Base-by-base conservation (phyloP, 1,140 invertebrate genomes). In the Bombus affinis region DNA sequence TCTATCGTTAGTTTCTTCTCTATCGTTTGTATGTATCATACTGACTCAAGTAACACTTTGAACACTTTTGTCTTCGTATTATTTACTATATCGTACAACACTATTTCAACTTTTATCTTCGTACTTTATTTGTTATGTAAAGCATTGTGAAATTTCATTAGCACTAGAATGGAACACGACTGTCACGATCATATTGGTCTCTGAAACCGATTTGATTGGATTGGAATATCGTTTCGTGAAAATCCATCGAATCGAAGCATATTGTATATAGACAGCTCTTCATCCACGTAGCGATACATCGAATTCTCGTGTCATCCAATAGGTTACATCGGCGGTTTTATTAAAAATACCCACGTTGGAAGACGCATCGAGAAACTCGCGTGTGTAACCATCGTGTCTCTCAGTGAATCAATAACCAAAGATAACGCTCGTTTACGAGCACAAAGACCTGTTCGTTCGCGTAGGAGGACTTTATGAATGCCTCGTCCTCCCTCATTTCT, bases 361-460 rank as follows among this genome's bases (percentile, higher is more conserved):
- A 35, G 53, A 25, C 13, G 22, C 22, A 2, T 53, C 32, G 53
- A n/a, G 53, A n/a, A 3, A 37, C 32, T 35, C 22, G 18, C 35
- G 10, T 12, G 22, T 25, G 35, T 28, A 12, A 70, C 35, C 22
- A 13, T 28, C 37, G 18, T 53, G 47, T 4, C 6, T 37, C 25
- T n/a, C 25, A 10, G 9, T 32, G 76, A 71, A 84, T 84, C 83
- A 71, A 79, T 80, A 72, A 62, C 76, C 76, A 62, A 84, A 84
- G 83, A 84, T 79, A 79, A 84, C 70, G 39, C 75, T 59, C 76
- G 83, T 84, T 83, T 71, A 78, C 74, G 6, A 12, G 65, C 47
- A 83, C 74, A 78, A 83, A 83, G 74, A 28, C n/a, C 44, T n/a
- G 37, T 53, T 28, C 18, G 1, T 22, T 22, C 44, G 25, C 74